These are phyloP conservation scores for Procambarus clarkii DNA, from an alignment of 1,140 invertebrate genomes.

Conservation along the genomic window DNA sequence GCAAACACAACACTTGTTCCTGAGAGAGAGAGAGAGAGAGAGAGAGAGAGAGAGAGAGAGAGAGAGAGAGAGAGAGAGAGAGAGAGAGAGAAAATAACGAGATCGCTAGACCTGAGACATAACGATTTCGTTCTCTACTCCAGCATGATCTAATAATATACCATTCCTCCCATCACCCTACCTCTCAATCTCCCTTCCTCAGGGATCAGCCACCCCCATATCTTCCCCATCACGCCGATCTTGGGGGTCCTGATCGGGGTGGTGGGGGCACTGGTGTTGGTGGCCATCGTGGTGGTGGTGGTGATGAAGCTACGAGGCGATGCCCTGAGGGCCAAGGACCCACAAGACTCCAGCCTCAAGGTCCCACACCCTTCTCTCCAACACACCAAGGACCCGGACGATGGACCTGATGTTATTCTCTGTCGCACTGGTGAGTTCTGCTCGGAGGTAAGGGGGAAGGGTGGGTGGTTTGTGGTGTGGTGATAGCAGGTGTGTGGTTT, in stretches of 20 bases:
- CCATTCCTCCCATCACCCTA: too few relatives aligned
- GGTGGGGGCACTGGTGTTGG: slow-evolving; percentile 82
- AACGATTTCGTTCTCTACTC: too few relatives aligned
- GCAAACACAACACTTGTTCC: too few relatives aligned
- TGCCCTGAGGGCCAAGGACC: slow-evolving; percentile 30
- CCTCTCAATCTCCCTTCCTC: not conserved
- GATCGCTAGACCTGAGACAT: too few relatives aligned
- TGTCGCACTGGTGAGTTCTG: slow-evolving; percentile 84
- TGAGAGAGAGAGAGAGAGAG: too few relatives aligned
- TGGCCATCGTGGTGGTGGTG: slow-evolving; percentile 83
- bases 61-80: too few relatives aligned
- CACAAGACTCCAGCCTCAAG: slow-evolving; percentile 75
- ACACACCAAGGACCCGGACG: slow-evolving; percentile 81
- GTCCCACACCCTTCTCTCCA: slow-evolving; percentile 78
- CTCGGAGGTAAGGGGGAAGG: too few relatives aligned
- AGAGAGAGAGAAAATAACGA: too few relatives aligned
- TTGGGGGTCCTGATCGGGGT: slow-evolving; percentile 85
- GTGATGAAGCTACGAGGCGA: slow-evolving; percentile 81
- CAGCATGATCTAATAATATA: too few relatives aligned
- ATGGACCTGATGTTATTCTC: slow-evolving; percentile 80
- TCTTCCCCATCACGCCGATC: slow-evolving; percentile 84
- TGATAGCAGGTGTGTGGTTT: too few relatives aligned
- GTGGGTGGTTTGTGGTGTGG: too few relatives aligned
- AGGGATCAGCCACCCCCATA: not conserved
- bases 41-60: too few relatives aligned